Evolutionary conservation across 2,888 invertebrate genomes (phyloP).

Genomic region (Clivina fossor): DNA sequence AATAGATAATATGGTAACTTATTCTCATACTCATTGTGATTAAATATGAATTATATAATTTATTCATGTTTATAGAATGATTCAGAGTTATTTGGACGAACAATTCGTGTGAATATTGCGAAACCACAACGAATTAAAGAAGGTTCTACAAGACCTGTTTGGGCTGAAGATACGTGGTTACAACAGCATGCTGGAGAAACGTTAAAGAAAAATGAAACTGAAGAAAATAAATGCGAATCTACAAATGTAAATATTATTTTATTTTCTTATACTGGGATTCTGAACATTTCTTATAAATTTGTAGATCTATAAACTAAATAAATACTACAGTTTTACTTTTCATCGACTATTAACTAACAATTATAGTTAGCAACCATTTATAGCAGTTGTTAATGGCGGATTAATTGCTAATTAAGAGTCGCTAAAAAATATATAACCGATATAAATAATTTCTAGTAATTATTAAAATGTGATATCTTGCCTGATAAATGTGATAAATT

Average conservation of each 20-base stretch:
- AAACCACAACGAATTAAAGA: conserved; percentile 96
- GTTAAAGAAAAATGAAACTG: conserved; percentile 56
- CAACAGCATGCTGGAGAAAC: conserved; percentile 96
- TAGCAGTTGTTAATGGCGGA: too few species aligned
- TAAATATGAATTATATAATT: conserved; percentile 7
- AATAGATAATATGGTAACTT: conserved; percentile 94
- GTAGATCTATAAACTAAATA: too few species aligned
- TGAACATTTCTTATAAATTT: neutral
- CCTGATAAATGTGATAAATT: too few species aligned
- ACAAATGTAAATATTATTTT: conserved; percentile 20
- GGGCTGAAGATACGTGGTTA: conserved; percentile 99
- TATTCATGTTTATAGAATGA: conserved; percentile 73
- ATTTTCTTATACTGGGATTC: neutral
- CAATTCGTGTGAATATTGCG: conserved; percentile 94
- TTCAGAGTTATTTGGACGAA: conserved; percentile 94
- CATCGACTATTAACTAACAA: too few species aligned
- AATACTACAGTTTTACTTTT: too few species aligned
- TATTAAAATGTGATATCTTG: too few species aligned
- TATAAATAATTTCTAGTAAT: too few species aligned
- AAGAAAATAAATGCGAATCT: conserved; percentile 50
- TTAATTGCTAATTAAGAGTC: too few species aligned
- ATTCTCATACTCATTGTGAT: conserved; percentile 11
- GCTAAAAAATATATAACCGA: too few species aligned
- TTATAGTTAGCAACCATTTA: too few species aligned
- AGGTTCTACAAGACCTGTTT: conserved; percentile 91